Conservation (phyloP, 1,140 invertebrate genomes). For the Orius insidiosus region DNA sequence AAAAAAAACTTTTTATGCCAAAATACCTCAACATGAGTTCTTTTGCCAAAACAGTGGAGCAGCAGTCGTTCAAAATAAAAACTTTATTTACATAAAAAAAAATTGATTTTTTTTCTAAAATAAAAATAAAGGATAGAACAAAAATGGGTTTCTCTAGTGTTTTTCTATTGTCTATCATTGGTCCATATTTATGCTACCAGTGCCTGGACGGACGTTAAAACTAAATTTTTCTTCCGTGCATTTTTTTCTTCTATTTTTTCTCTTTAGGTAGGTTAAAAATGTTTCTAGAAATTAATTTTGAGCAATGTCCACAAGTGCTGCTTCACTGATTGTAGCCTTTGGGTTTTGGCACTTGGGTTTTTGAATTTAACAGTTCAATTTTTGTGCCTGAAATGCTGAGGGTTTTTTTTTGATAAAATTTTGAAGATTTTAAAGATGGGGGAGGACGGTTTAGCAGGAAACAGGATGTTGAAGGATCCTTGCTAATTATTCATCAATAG, state of each 20-base stretch:
- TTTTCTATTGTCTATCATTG: constrained; percentile 6
- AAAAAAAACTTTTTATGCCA: too few species aligned
- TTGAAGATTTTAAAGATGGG: too few species aligned
- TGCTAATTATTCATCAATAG: too few species aligned
- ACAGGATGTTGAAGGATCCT: too few species aligned
- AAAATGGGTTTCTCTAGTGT: neutral
- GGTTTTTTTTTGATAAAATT: too few species aligned
- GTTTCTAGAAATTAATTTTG: neutral
- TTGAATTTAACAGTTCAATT: neutral
- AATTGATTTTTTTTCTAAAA: neutral
- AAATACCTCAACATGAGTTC: neutral
- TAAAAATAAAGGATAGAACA: neutral
- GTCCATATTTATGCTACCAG: constrained; percentile 5
- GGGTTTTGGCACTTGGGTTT: neutral
- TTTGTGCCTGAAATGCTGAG: neutral
- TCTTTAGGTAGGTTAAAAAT: neutral
- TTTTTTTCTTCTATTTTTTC: neutral
- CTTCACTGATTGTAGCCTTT: constrained; percentile 2
- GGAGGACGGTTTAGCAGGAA: too few species aligned
- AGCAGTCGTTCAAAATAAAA: neutral
- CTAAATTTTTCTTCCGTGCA: neutral
- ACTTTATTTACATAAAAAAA: neutral
- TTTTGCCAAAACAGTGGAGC: neutral
- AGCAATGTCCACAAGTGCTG: constrained; percentile 6
- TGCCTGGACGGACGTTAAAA: constrained; percentile 6